Base-by-base conservation (phyloP, 1,140 invertebrate species). In the Xylocopa sonorina region DNA sequence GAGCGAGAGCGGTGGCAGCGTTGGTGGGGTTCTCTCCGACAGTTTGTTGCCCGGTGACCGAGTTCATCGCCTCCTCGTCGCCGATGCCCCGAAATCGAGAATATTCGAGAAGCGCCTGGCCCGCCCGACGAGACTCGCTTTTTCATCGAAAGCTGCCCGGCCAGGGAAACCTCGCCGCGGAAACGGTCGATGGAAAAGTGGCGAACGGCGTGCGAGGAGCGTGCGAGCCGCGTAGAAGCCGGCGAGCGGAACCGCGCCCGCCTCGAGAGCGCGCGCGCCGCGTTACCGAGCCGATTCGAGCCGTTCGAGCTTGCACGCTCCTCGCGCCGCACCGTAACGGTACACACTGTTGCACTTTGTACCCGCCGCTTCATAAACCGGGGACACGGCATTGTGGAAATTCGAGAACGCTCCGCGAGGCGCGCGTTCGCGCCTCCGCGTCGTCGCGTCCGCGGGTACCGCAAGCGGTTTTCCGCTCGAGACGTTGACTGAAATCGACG, bases 1-100 rank as follows among this genome's bases (percentile, higher is more conserved):
- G 60, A 51, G 58, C 58, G 41, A 78, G 72, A 78, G 29, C 16
- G 24, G 24, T 29, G 66, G 80, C 78, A 67, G 79, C 78, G 89
- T 78, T 71, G 80, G 87, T 78, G 84, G 87, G 85, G 81, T 79
- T n/a, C n/a, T n/a, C n/a, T n/a, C n/a, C 86, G 91, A 91, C 90
- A 92, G 92, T 93, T 93, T 93, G 91, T 93, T 93, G 92, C 91
- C 91, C 91, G 92, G 91, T 93, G 92, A 93, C 92, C 92, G 91
- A 93, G 92, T 93, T 93, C 92, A 93, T 92, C 92, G 82, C 80
- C 74, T 86, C 83, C 82, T 80, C 81, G 80, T 78, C 55, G 79
- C 75, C 87, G 88, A 86, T 89, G 85, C 82, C 89, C 88, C 89
- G 90, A 90, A 91, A 92, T 92, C 91, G 89, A 92, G 89, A 91